Base-by-base conservation (phyloP, 2,888 invertebrate genomes). In the Salticus scenicus region DNA sequence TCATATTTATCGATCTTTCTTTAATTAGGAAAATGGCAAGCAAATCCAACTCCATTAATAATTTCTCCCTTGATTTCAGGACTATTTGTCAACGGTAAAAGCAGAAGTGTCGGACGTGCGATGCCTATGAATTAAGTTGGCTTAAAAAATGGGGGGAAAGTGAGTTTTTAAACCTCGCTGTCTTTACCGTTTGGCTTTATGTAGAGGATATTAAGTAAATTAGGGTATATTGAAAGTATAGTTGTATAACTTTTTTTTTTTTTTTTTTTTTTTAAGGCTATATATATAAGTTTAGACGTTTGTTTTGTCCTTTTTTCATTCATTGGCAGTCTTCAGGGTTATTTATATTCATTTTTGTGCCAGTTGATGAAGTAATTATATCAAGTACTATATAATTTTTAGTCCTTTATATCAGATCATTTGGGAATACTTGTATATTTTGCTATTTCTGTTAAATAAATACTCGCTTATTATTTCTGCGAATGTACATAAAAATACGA, bases 11-110 rank as follows among this genome's bases (percentile, higher is more conserved):
- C 83, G 83, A 84, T 84, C 77, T 67, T 69, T 72, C 73, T 72
- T 84, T 77, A 84, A 84, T 84, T 84, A 84, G 83, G 77, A 77
- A 83, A 84, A 84, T 84, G 83, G 83, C 77, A 84, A 72, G 83
- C 72, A 77, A 84, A 84, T 77, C 77, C 83, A 84, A 84, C 83
- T 72, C 83, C 77, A 77, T 77, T 77, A 77, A 84, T 77, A 84
- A 84, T 77, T 72, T 77, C 67, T n/a, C 42, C 69, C 77, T 47
- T 72, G 73, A 67, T 24, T 73, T 33, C 33, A 51, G 67, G 67
- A 64, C 75, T 47, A 75, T 82, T 82, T 70, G 75, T 82, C 82
- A 82, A 51, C 63, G 24, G 24, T 20, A 70, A 64, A 42, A 31
- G n/a, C 33, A 82, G 63, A 75, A 63, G 82, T 71, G 82, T 70